phyloP scores from a whole-genome alignment of 2,113 vertebrate genomes.

The Forbesichthys papilliferus region DNA sequence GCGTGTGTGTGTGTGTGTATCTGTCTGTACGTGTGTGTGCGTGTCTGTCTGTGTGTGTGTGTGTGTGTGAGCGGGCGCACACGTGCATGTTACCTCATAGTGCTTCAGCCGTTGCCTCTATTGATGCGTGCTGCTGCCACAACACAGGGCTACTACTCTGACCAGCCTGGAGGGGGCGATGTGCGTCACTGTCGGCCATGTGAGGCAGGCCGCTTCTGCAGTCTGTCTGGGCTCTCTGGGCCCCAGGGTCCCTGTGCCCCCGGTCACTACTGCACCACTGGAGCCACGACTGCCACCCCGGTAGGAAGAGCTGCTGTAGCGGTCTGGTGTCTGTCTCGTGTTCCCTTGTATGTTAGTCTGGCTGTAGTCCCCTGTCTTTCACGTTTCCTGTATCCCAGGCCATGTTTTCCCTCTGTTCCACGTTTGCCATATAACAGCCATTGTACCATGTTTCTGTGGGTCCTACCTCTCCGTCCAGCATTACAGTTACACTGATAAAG shows the following conservation, averaged over 20 bases:
- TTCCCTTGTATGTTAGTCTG: too few species aligned
- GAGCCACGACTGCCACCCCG: conserved; percentile 76
- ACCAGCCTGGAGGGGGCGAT: conserved; percentile 61
- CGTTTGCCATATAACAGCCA: too few species aligned
- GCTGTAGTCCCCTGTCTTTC: too few species aligned
- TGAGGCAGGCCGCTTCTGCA: conserved; percentile 82
- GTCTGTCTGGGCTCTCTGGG: conserved; percentile 70
- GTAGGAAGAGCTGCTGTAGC: conserved; percentile 66
- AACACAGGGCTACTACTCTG: conserved; percentile 79
- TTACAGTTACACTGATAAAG: too few species aligned
- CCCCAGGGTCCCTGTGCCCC: conserved; percentile 81
- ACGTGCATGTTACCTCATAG: background rate
- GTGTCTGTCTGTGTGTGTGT: background rate
- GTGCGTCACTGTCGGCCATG: conserved; percentile 79
- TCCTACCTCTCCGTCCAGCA: too few species aligned
- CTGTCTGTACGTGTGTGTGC: conserved; percentile 50
- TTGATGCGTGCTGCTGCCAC: background rate
- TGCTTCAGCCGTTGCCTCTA: background rate
- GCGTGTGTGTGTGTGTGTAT: conserved; percentile 56
- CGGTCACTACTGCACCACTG: conserved; percentile 79
- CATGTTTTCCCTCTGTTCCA: too few species aligned
- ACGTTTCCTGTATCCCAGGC: too few species aligned
- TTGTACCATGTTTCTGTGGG: too few species aligned
- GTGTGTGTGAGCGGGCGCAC: background rate
- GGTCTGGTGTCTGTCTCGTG: too few species aligned